phyloP scores from a whole-genome alignment of 2,797 vertebrate genomes.

The Harpagifer antarcticus region DNA sequence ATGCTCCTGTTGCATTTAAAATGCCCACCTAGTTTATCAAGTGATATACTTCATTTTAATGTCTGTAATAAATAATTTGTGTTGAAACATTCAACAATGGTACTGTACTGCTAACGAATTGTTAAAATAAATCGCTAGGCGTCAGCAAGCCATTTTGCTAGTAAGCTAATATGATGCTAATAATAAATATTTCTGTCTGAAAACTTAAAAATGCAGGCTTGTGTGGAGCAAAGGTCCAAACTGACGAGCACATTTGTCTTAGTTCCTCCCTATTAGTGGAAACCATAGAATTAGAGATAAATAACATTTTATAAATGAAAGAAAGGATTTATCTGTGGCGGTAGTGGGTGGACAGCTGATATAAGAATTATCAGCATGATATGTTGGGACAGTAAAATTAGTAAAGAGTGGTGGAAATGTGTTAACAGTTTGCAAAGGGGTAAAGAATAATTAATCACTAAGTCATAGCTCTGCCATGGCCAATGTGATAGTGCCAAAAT shows the following conservation, averaged over 20 bases:
- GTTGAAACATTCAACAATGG: constrained; percentile 23
- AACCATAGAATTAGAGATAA: constrained; percentile 32
- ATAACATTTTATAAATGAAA: constrained; percentile 40
- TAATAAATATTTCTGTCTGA: constrained; percentile 22
- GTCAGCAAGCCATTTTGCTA: constrained; percentile 7
- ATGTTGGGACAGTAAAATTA: constrained; percentile 48
- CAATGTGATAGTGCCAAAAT: constrained; percentile 34
- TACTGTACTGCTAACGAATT: background rate
- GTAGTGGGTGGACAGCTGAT: constrained; percentile 53
- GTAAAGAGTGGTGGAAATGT: constrained; percentile 36
- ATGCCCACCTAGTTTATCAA: constrained; percentile 11
- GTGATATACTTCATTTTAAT: constrained; percentile 6
- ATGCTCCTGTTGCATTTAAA: background rate
- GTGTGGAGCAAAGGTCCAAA: constrained; percentile 17
- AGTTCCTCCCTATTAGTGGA: constrained; percentile 6
- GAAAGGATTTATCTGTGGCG: constrained; percentile 44
- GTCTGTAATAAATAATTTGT: constrained; percentile 14
- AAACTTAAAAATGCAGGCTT: constrained; percentile 11
- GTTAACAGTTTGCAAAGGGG: constrained; percentile 37
- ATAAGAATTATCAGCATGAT: constrained; percentile 50
- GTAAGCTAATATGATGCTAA: constrained; percentile 31
- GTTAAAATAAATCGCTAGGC: constrained; percentile 20
- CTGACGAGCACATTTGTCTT: constrained; percentile 20
- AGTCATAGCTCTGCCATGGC: constrained; percentile 23
- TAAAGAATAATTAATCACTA: constrained; percentile 35